phyloP scores from a whole-genome alignment of 64 coral and sea anemone genomes.

The Montipora cactus region DNA sequence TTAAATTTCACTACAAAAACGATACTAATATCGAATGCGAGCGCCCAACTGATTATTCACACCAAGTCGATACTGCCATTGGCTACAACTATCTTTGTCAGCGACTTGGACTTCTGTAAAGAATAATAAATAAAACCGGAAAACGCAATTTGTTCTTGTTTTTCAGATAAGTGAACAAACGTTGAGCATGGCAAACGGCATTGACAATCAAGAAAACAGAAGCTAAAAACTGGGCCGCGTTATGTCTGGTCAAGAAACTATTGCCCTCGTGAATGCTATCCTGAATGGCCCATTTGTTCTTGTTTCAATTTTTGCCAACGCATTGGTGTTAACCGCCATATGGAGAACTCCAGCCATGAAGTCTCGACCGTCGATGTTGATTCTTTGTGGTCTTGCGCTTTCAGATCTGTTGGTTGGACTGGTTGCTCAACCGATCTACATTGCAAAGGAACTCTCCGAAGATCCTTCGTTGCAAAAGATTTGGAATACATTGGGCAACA shows the following conservation, averaged over 20 bases:
- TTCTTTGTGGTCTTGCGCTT: constrained; percentile 37
- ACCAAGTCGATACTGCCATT: not conserved
- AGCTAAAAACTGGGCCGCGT: too few species aligned
- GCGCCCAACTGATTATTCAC: too few species aligned
- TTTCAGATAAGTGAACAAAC: not conserved
- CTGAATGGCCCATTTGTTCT: not conserved
- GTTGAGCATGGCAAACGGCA: not conserved
- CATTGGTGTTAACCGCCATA: constrained; percentile 9
- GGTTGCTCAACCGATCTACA: constrained; percentile 39
- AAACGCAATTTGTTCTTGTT: not conserved
- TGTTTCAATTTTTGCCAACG: constrained; percentile 13
- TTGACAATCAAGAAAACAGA: not conserved
- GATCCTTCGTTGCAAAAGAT: not conserved
- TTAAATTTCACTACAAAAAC: not conserved
- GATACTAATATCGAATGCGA: not conserved
- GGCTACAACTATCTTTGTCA: not conserved
- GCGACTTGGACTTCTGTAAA: not conserved
- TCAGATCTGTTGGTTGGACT: constrained; percentile 40
- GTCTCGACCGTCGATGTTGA: not conserved
- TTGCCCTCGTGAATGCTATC: not conserved
- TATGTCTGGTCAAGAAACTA: not conserved
- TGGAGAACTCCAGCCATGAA: not conserved
- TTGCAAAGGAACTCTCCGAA: not conserved
- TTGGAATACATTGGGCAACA: not conserved
- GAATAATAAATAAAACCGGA: not conserved